A percentile compares a stretch with the other conserved stretches of the same genome.
These are phyloP conservation scores for Brenthis ino DNA, from an alignment of 2,888 invertebrate species.

Conservation along the genomic window DNA sequence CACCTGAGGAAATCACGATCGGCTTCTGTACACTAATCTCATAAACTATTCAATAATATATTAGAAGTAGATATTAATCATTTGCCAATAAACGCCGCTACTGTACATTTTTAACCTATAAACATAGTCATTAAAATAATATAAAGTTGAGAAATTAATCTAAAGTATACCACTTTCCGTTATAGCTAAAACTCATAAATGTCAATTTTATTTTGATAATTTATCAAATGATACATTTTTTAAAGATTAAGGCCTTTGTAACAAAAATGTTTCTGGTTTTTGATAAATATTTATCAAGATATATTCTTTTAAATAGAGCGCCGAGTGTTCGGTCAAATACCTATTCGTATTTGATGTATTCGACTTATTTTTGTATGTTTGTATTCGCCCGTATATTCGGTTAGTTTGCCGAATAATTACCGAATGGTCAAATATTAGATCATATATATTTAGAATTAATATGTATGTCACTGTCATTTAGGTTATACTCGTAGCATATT, in stretches of 20 bases:
- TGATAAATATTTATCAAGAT: no score
- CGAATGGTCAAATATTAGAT: no score
- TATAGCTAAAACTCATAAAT: not conserved
- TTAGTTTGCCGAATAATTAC: no score
- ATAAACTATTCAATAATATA: conserved; percentile 24
- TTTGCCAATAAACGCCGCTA: conserved; percentile 16
- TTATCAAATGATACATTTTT: not conserved
- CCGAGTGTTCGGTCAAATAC: no score
- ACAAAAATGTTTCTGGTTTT: no score
- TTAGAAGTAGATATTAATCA: conserved; percentile 29
- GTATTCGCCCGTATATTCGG: no score
- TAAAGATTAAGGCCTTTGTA: not conserved
- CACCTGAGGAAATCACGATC: conserved; percentile 68
- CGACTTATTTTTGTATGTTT: no score
- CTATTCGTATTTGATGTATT: no score
- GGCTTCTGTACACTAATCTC: conserved; percentile 57
- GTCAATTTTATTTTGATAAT: conserved; percentile 5
- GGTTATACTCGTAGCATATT: no score
- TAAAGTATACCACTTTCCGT: conserved; percentile 1
- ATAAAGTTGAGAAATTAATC: conserved; percentile 33
- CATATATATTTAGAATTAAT: no score
- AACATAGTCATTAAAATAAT: conserved; percentile 22
- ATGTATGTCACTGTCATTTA: no score
- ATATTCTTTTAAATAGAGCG: no score
- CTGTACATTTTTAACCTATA: conserved; percentile 20